Conservation (phyloP, 2,797 vertebrate species). For the Mallotus villosus region DNA sequence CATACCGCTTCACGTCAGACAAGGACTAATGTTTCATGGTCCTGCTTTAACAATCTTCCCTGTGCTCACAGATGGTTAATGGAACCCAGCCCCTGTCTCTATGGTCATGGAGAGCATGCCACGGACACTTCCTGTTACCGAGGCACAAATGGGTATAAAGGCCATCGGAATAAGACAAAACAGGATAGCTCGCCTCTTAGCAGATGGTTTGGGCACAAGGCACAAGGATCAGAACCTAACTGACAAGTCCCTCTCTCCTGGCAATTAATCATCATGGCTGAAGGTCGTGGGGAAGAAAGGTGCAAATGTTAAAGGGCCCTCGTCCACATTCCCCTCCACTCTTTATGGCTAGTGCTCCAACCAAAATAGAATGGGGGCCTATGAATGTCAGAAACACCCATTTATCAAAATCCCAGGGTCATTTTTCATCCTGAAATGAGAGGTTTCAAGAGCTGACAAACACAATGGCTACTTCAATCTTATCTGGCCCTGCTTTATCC, state of each 20-base stretch:
- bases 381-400: conserved; percentile 78
- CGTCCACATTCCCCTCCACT: conserved; percentile 66
- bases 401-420: conserved; percentile 81
- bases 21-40: conserved; percentile 30
- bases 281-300: conserved; percentile 82
- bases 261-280: conserved; percentile 85
- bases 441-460: conserved; percentile 79
- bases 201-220: conserved; percentile 82
- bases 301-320: conserved; percentile 77
- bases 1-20: conserved; percentile 1
- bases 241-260: conserved; percentile 82
- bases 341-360: conserved; percentile 69
- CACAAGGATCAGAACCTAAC: conserved; percentile 86
- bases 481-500: conserved; percentile 68
- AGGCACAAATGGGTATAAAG: conserved; percentile 70
- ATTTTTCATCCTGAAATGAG: conserved; percentile 86
- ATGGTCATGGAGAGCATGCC: conserved; percentile 54
- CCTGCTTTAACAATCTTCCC: conserved; percentile 36
- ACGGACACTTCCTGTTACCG: conserved; percentile 65
- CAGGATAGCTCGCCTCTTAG: conserved; percentile 70
- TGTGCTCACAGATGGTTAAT: conserved; percentile 70
- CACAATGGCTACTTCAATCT: conserved; percentile 83
- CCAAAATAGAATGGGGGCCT: conserved; percentile 77
- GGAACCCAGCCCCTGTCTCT: conserved; percentile 35
- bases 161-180: conserved; percentile 68